phyloP scores from a whole-genome alignment of 1,140 invertebrate species.

The Tetramorium parvispinum region DNA sequence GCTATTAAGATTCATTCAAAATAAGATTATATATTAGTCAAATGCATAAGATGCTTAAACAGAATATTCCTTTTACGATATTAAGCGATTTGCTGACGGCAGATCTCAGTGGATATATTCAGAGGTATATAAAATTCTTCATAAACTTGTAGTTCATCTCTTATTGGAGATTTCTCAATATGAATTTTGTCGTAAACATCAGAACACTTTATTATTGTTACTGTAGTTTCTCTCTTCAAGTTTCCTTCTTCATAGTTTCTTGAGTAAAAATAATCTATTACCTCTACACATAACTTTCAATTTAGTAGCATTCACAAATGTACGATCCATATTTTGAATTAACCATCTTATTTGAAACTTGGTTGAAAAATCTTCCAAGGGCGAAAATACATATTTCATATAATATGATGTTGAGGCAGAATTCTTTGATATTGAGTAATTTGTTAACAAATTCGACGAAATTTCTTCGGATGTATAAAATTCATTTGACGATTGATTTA shows the following conservation, averaged over 20 bases:
- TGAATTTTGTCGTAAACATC: background rate
- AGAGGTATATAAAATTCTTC: slow-evolving; percentile 24
- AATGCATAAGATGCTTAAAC: background rate
- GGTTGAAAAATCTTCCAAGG: background rate
- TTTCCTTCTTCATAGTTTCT: slow-evolving; percentile 12
- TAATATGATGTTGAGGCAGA: slow-evolving; percentile 12
- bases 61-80: slow-evolving; percentile 3
- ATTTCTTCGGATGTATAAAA: slow-evolving; percentile 38
- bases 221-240: background rate
- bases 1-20: slow-evolving; percentile 38
- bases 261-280: background rate
- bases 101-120: slow-evolving; percentile 23
- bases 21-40: slow-evolving; percentile 21
- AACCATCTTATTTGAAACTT: background rate
- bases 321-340: background rate
- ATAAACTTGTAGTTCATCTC: slow-evolving; percentile 16
- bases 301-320: background rate
- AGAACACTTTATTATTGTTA: slow-evolving; percentile 9
- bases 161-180: slow-evolving; percentile 13
- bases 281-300: background rate
- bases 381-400: slow-evolving; percentile 23
- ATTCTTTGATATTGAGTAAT: slow-evolving; percentile 30
- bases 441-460: slow-evolving; percentile 25
- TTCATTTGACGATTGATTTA: slow-evolving; percentile 21
- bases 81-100: slow-evolving; percentile 18